Base-by-base conservation (phyloP, 37 sponge, comb jelly and placozoan genomes). In the Hormiphora californensis region DNA sequence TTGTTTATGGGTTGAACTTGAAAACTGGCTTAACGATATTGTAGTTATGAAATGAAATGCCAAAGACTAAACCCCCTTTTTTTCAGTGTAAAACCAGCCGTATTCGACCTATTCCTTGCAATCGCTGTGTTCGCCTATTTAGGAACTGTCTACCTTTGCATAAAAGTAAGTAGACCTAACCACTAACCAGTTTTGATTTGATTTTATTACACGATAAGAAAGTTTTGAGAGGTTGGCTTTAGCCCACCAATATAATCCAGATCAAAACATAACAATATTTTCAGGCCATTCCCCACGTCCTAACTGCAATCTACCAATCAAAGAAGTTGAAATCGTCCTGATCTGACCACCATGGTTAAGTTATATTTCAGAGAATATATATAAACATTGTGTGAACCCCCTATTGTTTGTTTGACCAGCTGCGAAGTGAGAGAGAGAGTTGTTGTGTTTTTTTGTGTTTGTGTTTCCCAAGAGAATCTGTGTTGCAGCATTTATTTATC, bases 31-130 rank as follows among this genome's bases (percentile, higher is more conserved):
- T n/a, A n/a, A n/a, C n/a, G n/a, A n/a, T n/a, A n/a, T n/a, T n/a
- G n/a, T n/a, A n/a, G n/a, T n/a, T n/a, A n/a, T n/a, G n/a, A n/a
- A n/a, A n/a, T n/a, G n/a, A n/a, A n/a, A n/a, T n/a, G n/a, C n/a
- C n/a, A n/a, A n/a, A n/a, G n/a, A n/a, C n/a, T n/a, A n/a, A n/a
- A n/a, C n/a, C n/a, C n/a, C n/a, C n/a, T n/a, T n/a, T 40, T 39
- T 32, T 89, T 5, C 87, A 95, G 93, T 40, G 92, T 96, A 4
- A 96, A 96, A 86, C 94, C 96, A 12, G 92, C 96, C 9, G 67
- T 96, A n/a, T 94, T 96, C 85, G 96, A 96, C 54, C 88, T 96
- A 23, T 90, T 96, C 63, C 63, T 96, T 21, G 92, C 94, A 5
- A 0, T 93, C 4, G 88, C 85, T n/a, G 92, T 96, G 7, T 88